A percentile compares a stretch with the other conserved stretches of the same genome.
Evolutionary conservation across 2,113 vertebrate species (phyloP).

Genomic region (Narcine bancroftii): DNA sequence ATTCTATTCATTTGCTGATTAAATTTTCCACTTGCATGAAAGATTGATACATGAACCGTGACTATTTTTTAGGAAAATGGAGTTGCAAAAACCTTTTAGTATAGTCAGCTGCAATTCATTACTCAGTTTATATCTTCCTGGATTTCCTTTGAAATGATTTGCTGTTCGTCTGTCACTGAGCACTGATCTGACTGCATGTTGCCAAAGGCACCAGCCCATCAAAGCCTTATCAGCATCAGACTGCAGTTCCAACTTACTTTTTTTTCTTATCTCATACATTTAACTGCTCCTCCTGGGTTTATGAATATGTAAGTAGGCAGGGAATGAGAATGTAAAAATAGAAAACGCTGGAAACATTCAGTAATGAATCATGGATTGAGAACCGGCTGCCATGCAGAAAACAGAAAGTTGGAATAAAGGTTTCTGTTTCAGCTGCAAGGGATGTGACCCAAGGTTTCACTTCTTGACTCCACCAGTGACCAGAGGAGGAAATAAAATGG

Average conservation of each 20-base stretch:
- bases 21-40: not conserved
- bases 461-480: too few species aligned
- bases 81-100: not conserved
- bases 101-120: not conserved
- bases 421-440: too few species aligned
- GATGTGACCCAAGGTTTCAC: too few species aligned
- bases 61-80: not conserved
- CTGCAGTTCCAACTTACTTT: not conserved
- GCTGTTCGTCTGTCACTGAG: not conserved
- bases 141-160: not conserved
- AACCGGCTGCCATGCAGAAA: too few species aligned
- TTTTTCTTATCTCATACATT: not conserved
- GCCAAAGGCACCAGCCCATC: not conserved
- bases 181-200: not conserved
- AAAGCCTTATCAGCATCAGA: not conserved
- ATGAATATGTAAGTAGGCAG: too few species aligned
- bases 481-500: too few species aligned
- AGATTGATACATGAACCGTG: not conserved
- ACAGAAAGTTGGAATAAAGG: too few species aligned
- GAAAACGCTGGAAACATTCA: too few species aligned
- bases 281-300: too few species aligned
- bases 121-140: not conserved
- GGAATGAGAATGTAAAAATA: too few species aligned
- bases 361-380: too few species aligned
- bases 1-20: not conserved